Evolutionary conservation across 2,113 vertebrate genomes (phyloP), one percentile per base, ranked within the genome.

Genomic region (Brienomyrus brachyistius): DNA sequence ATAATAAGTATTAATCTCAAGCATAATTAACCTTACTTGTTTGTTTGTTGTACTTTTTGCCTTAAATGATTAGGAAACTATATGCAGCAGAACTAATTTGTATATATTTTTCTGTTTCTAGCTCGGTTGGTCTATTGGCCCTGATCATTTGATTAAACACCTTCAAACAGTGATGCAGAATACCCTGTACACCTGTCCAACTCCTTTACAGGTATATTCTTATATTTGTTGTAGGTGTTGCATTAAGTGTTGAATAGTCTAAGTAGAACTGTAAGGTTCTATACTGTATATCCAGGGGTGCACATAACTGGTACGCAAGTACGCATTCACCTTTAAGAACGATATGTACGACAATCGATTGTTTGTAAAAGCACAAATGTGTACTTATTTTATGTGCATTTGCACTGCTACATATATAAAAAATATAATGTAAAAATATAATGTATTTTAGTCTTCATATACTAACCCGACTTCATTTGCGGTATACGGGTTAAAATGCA

Each of bases 161-260:
- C 96, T 99, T 89, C 98, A 99, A 94, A 99, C 98, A 0, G 97
- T 99, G 90, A 98, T 99, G 91, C 98, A 98, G 93, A 99, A 98
- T 85, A 95, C 93, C 0, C 8, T 98, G 21, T 99, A 99, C 91
- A 96, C 97, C 88, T 99, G 98, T 88, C 91, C 97, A 6, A 99
- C 98, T 62, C 98, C 98, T 19, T 91, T 99, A 88, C 98, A 99
- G 97, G 98, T 95, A 92, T 87, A 93, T 91, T 11, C 4, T 8
- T 19, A 5, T 13, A 21, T 47, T 84, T 11, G 21, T 5, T 43
- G 47, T 88, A 1, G 0, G n/a, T 27, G 43, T 40, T 35, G 15
- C 62, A 51, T 15, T 74, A n/a, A 77, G 59, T n/a, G 17, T 17
- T 56, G n/a, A n/a, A 8, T 19, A 5, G 10, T 21, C 5, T 56